Evolutionary conservation across 2,797 vertebrate species (phyloP).

Genomic region (Setipinna tenuifilis): DNA sequence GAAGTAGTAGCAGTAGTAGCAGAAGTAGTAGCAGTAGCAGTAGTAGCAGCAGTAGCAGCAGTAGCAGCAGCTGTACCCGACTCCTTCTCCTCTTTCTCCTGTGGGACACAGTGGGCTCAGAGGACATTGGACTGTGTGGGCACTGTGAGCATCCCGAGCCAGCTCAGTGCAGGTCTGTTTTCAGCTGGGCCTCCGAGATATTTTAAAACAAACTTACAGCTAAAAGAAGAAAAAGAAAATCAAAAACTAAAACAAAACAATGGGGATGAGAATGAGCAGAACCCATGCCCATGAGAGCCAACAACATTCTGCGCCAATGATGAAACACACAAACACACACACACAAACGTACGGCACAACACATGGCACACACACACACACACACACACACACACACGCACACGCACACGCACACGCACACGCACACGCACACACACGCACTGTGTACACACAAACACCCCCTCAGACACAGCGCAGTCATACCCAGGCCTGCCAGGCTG

Average conservation of each 20-base stretch:
- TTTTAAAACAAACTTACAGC: neutral
- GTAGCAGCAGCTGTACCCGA: no score
- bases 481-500: neutral
- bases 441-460: neutral
- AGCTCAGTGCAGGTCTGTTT: no score
- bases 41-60: no score
- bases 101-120: no score
- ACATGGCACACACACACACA: neutral
- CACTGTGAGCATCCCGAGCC: no score
- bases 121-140: no score
- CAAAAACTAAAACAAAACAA: neutral
- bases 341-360: no score
- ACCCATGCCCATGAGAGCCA: neutral
- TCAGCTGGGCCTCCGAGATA: neutral
- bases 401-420: neutral
- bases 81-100: no score
- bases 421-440: neutral
- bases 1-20: no score
- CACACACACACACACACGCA: constrained; percentile 11
- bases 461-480: neutral
- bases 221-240: neutral
- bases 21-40: no score
- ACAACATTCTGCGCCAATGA: neutral
- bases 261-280: constrained; percentile 7
- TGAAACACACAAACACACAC: neutral